These are phyloP conservation scores for Rhincodon typus DNA, from an alignment of 2,797 vertebrate species.

Conservation along the genomic window DNA sequence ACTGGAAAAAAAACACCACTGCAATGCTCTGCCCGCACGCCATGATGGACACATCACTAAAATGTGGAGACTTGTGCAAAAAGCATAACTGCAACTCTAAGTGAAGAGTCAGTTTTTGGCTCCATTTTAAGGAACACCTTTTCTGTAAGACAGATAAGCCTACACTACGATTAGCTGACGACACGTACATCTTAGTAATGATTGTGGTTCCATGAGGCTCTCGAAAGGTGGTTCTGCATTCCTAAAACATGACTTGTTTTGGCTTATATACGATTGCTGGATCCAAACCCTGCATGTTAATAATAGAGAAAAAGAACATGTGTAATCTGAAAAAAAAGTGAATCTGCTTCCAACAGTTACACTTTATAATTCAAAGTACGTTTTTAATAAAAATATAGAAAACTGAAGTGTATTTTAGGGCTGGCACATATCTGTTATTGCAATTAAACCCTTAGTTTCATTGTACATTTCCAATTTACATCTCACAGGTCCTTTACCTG, in stretches of 20 bases:
- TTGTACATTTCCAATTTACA: neutral
- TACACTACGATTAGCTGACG: neutral
- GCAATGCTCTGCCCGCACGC: neutral
- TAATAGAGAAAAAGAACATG: neutral
- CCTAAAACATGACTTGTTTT: neutral
- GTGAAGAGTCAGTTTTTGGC: constrained; percentile 12
- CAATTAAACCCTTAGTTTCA: neutral
- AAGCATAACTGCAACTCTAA: neutral
- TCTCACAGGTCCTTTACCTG: neutral
- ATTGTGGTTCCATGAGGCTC: neutral
- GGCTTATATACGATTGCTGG: neutral
- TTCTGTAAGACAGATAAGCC: neutral
- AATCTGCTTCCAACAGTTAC: neutral
- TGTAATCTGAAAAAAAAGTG: neutral
- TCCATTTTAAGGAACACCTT: neutral
- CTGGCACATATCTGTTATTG: neutral
- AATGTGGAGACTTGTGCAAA: neutral
- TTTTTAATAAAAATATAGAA: neutral
- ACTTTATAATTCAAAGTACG: neutral
- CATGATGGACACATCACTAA: neutral
- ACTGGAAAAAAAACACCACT: neutral
- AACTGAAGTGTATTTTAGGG: neutral
- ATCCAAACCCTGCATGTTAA: neutral
- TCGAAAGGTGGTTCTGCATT: neutral
- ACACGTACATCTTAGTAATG: constrained; percentile 5